Conservation (phyloP, 1,140 invertebrate genomes). For the Psix sp. region DNA sequence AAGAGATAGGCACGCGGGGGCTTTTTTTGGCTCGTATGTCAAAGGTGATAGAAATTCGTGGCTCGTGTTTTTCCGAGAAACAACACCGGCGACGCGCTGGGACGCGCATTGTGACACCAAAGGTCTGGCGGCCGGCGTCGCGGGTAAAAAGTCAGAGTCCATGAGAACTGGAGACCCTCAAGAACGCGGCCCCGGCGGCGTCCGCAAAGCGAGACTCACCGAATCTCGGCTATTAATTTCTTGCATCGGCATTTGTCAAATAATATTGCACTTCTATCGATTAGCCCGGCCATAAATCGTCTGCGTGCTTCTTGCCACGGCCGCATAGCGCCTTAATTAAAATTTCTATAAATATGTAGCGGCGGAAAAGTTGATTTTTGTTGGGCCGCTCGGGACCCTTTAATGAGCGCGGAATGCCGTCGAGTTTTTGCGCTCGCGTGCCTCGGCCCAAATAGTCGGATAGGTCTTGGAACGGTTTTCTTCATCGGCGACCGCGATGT, state of each 20-base stretch:
- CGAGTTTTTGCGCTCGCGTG: neutral
- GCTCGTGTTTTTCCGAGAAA: constrained; percentile 54
- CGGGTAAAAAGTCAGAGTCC: constrained; percentile 36
- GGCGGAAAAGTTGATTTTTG: constrained; percentile 17
- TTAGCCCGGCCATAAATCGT: constrained; percentile 51
- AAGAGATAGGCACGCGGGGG: constrained; percentile 2
- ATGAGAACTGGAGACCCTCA: constrained; percentile 54
- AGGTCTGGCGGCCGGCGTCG: constrained; percentile 10
- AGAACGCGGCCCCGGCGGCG: constrained; percentile 49
- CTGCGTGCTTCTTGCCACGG: constrained; percentile 31
- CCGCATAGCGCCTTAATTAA: constrained; percentile 54
- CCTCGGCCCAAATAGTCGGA: constrained; percentile 1
- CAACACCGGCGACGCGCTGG: constrained; percentile 24
- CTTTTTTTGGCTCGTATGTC: constrained; percentile 21
- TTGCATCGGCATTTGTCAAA: constrained; percentile 59
- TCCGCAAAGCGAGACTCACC: constrained; percentile 42
- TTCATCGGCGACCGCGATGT: constrained; percentile 53
- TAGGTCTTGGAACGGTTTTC: constrained; percentile 12
- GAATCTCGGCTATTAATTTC: constrained; percentile 55
- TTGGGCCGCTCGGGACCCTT: neutral
- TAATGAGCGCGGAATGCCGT: constrained; percentile 16
- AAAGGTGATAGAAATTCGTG: constrained; percentile 56
- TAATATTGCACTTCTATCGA: constrained; percentile 63
- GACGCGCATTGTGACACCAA: constrained; percentile 42
- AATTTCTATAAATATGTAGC: constrained; percentile 57